Evolutionary conservation across 2,113 vertebrate genomes (phyloP).

Genomic region (Polypterus senegalus): DNA sequence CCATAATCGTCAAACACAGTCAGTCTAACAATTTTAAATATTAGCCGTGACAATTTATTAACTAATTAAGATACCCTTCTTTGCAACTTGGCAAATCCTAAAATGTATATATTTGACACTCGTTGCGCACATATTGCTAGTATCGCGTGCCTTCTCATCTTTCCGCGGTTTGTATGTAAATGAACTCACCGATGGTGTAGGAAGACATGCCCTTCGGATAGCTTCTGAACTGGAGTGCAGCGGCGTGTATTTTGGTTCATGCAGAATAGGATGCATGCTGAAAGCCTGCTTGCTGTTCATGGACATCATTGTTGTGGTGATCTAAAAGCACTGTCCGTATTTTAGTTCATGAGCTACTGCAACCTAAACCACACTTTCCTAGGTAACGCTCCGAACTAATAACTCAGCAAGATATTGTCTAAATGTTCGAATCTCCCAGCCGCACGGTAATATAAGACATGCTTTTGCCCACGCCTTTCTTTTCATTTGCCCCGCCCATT

Average conservation of each 20-base stretch:
- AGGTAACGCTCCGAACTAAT: too few species aligned
- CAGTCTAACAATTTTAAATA: too few species aligned
- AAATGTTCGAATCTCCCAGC: slow-evolving; percentile 33
- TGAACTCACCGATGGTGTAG: slow-evolving; percentile 69
- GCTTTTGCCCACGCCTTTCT: slow-evolving; percentile 14
- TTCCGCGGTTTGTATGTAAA: too few species aligned
- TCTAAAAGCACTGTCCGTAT: slow-evolving; percentile 16
- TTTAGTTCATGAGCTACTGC: slow-evolving; percentile 20
- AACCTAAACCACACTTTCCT: too few species aligned
- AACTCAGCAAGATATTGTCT: slow-evolving; percentile 17
- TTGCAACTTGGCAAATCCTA: too few species aligned
- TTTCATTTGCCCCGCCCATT: neutral
- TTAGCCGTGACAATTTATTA: neutral
- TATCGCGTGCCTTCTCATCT: too few species aligned
- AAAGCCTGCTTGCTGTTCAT: slow-evolving; percentile 92
- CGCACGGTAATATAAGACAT: slow-evolving; percentile 39
- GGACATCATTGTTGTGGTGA: slow-evolving; percentile 71
- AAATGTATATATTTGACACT: too few species aligned
- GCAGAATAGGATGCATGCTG: slow-evolving; percentile 81
- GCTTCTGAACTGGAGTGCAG: slow-evolving; percentile 79
- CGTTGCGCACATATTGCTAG: too few species aligned
- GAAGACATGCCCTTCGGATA: slow-evolving; percentile 74
- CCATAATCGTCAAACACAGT: too few species aligned
- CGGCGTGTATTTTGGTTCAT: slow-evolving; percentile 77
- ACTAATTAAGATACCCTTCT: too few species aligned